Conservation (phyloP, 1,140 invertebrate species). For the Leptinotarsa texana region DNA sequence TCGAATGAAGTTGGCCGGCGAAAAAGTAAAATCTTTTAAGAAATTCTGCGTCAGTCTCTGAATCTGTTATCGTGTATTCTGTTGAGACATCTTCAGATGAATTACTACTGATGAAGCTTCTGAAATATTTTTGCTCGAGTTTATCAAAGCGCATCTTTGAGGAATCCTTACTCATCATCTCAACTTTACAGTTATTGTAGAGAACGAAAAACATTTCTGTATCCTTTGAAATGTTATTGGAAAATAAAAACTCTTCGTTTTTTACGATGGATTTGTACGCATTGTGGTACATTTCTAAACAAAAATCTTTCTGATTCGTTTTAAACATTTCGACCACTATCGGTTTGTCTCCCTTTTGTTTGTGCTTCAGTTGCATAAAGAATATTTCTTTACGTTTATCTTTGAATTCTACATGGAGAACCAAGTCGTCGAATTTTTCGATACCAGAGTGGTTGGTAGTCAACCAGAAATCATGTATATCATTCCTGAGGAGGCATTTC, state of each 20-base stretch:
- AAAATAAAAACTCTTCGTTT: background rate
- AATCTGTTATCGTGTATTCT: background rate
- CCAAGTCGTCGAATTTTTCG: background rate
- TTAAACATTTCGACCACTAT: background rate
- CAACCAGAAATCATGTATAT: background rate
- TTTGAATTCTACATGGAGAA: background rate
- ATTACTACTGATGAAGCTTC: background rate
- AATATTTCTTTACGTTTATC: background rate
- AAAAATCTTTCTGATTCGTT: background rate
- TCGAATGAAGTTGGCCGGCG: background rate
- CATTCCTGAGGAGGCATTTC: background rate
- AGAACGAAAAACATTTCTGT: background rate
- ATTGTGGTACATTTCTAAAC: background rate
- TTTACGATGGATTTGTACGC: background rate
- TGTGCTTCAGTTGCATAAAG: background rate
- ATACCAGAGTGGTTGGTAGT: background rate
- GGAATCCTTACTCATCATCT: background rate
- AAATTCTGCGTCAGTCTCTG: background rate
- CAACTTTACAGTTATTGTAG: background rate
- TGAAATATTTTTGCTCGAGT: background rate
- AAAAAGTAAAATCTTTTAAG: background rate
- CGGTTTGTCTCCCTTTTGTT: background rate
- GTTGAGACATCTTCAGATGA: background rate
- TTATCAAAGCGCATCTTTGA: background rate
- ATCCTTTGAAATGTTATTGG: background rate